Percentiles rank a stretch among this genome's conserved stretches.
These are phyloP conservation scores for Drosophila oshimai DNA, from an alignment of 1,140 invertebrate species.

Conservation along the genomic window DNA sequence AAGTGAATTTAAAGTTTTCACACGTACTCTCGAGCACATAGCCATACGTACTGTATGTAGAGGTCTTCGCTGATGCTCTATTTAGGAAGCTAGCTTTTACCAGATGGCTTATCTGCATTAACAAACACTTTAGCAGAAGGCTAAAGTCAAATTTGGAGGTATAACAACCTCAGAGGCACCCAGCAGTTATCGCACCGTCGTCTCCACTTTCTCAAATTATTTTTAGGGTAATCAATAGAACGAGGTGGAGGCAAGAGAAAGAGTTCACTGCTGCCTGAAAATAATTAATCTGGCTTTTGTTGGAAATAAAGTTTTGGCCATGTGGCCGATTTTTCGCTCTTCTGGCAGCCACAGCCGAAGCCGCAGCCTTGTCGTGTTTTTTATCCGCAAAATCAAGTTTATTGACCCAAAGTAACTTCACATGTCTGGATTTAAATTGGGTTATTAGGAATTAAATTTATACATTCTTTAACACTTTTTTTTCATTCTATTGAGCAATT, in stretches of 20 bases:
- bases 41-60: not conserved
- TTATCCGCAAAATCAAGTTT: slow-evolving; percentile 10
- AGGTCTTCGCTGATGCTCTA: slow-evolving; percentile 19
- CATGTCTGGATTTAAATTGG: slow-evolving; percentile 12
- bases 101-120: slow-evolving; percentile 41
- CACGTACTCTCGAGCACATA: slow-evolving; percentile 12
- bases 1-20: slow-evolving; percentile 42
- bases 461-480: not conserved
- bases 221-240: slow-evolving; percentile 54
- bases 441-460: not conserved
- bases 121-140: slow-evolving; percentile 33
- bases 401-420: slow-evolving; percentile 28
- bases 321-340: slow-evolving; percentile 37
- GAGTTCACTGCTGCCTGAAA: slow-evolving; percentile 36
- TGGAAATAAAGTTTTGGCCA: slow-evolving; percentile 26
- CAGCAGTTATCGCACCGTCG: slow-evolving; percentile 35
- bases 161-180: slow-evolving; percentile 41
- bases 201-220: slow-evolving; percentile 33
- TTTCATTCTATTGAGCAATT: not conserved
- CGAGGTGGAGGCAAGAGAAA: slow-evolving; percentile 6
- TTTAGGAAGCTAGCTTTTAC: slow-evolving; percentile 15
- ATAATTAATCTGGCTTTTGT: slow-evolving; percentile 45
- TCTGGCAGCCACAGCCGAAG: slow-evolving; percentile 22
- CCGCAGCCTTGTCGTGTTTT: slow-evolving; percentile 34
- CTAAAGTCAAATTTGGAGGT: slow-evolving; percentile 29